These are phyloP conservation scores for Nymphalis urticae DNA, from an alignment of 2,888 invertebrate genomes.

Conservation along the genomic window DNA sequence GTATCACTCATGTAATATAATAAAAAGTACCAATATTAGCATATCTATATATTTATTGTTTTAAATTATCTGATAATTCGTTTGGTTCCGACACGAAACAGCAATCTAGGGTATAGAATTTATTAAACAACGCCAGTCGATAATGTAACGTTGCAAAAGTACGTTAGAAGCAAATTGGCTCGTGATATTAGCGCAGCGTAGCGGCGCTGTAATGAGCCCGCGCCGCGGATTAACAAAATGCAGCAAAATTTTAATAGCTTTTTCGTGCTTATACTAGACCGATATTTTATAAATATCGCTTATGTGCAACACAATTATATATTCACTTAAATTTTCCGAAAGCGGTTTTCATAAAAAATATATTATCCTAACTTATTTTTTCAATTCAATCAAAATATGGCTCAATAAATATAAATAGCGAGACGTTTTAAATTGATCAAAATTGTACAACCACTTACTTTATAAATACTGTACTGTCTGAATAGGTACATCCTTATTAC, in stretches of 20 bases:
- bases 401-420: too few relatives aligned
- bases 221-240: conserved; percentile 9
- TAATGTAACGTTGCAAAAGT: conserved; percentile 5
- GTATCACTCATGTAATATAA: too few relatives aligned
- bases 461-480: too few relatives aligned
- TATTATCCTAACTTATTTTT: too few relatives aligned
- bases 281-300: not conserved
- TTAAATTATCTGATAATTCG: too few relatives aligned
- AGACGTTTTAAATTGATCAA: too few relatives aligned
- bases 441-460: too few relatives aligned
- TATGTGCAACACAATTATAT: not conserved
- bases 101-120: not conserved
- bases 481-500: too few relatives aligned
- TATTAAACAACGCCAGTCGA: not conserved
- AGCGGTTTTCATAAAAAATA: not conserved
- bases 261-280: not conserved
- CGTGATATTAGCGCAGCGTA: not conserved
- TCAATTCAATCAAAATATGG: too few relatives aligned
- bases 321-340: not conserved
- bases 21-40: too few relatives aligned
- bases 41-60: too few relatives aligned
- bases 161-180: conserved; percentile 1
- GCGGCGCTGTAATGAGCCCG: conserved; percentile 2
- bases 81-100: too few relatives aligned
- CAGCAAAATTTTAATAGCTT: conserved; percentile 9